Base-by-base conservation (phyloP, 2,797 vertebrate species). In the Trachops cirrhosus region DNA sequence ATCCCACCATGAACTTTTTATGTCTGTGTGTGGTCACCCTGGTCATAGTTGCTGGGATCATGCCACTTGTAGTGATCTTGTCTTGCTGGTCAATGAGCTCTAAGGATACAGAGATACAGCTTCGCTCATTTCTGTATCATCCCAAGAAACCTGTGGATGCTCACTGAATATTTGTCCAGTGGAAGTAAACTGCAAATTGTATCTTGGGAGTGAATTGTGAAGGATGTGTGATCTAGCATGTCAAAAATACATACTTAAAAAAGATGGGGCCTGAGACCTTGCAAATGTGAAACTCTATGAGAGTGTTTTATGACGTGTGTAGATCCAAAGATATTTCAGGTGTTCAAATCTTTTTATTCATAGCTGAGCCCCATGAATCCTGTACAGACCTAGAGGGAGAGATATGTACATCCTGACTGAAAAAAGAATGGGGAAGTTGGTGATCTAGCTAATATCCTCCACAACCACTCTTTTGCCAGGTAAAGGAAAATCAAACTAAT, bases 301-400 rank as follows among this genome's bases (percentile, higher is more conserved):
- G 14, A 75, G 29, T 82, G 52, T 85, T 94, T 75, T 4, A 37
- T 73, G 46, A 64, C 29, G 34, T 29, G 3, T 29, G 22, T 78
- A 7, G 44, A 32, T 29, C 22, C 46, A 74, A 26, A 73, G 79
- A 89, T 73, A 77, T 86, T 70, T 9, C 50, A 86, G 34, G 11
- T 34, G 22, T 85, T 87, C 15, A 26, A 2, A 89, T 44, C 64
- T 91, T 92, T 96, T 37, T 46, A 90, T 50, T 71, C 11, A 50
- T 39, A 39, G 22, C 37, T 6, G 3, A 44, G 32, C 6, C 48
- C 9, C 0, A 0, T 59, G 84, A 89, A 62, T 52, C 41, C 37
- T 73, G 1, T 67, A 12, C 83, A n/a, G 89, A 54, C 18, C 32
- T 46, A 46, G 41, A 89, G n/a, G 29, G 19, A 18, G 21, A 68